phyloP scores from a whole-genome alignment of 2,888 invertebrate species.

The Physocephala rufipes region DNA sequence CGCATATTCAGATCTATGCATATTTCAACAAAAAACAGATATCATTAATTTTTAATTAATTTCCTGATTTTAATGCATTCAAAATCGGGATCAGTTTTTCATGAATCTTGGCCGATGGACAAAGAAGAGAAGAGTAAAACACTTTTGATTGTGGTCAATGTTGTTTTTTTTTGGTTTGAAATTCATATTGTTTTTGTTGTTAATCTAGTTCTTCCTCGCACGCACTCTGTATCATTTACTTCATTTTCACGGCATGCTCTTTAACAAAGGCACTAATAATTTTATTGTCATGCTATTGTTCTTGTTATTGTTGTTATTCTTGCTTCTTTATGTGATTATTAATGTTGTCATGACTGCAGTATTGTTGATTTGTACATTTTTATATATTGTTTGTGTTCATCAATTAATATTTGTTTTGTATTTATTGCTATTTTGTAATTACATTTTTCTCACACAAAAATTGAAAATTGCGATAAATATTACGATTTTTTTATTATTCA shows the following conservation, averaged over 20 bases:
- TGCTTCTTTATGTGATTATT: too few relatives aligned
- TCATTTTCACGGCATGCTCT: neutral
- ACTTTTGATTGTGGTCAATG: neutral
- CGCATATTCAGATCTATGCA: neutral
- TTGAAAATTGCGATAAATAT: neutral
- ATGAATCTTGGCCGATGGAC: neutral
- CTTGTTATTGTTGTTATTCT: too few relatives aligned
- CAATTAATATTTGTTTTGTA: neutral
- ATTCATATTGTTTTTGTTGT: neutral
- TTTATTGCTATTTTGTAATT: constrained; percentile 12
- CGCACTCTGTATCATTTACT: neutral
- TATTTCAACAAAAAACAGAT: neutral
- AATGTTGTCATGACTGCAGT: too few relatives aligned
- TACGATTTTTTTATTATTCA: too few relatives aligned
- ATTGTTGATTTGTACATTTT: too few relatives aligned
- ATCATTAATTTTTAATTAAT: constrained; percentile 14
- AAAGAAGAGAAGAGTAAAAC: neutral
- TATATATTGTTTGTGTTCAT: neutral
- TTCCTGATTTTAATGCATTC: neutral
- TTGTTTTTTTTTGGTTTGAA: neutral
- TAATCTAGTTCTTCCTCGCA: neutral
- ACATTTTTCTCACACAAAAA: neutral
- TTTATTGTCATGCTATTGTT: too few relatives aligned
- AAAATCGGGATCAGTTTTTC: neutral
- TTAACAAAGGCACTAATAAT: neutral